These are phyloP conservation scores for Chaetura pelagica DNA, from an alignment of 2,113 vertebrate genomes.

Conservation along the genomic window DNA sequence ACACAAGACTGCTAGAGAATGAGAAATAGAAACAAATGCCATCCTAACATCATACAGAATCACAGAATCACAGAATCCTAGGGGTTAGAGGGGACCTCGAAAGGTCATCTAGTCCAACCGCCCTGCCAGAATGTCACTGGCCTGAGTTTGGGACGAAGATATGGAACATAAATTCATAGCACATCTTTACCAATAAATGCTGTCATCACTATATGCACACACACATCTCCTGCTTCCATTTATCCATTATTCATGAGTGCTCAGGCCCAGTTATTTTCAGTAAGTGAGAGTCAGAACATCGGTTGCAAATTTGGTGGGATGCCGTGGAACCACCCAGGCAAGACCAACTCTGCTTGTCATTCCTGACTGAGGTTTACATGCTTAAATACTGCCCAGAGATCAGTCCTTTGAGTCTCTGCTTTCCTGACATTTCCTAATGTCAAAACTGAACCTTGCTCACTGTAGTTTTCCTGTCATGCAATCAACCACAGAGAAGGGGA, in stretches of 20 bases:
- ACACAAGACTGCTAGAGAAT: neutral
- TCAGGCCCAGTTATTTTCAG: neutral
- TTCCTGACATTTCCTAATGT: conserved; percentile 6
- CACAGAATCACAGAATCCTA: too few relatives aligned
- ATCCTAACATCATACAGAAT: neutral
- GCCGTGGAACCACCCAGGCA: neutral
- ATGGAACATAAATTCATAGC: neutral
- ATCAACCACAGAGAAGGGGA: neutral
- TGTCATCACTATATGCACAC: neutral
- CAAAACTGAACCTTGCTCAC: neutral
- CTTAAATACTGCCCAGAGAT: neutral
- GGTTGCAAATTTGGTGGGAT: neutral
- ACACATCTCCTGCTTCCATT: neutral
- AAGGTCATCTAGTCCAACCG: too few relatives aligned
- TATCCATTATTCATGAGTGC: neutral
- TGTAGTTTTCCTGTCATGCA: conserved; percentile 31
- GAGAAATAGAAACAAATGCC: neutral
- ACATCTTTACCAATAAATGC: neutral
- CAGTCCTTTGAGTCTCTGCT: neutral
- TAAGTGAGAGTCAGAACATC: neutral
- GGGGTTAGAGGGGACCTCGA: too few relatives aligned
- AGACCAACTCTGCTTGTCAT: neutral
- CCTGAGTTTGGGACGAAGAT: neutral
- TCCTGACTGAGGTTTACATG: neutral
- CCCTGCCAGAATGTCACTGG: neutral